Conservation (phyloP, 1,140 invertebrate species). For the Conus betulinus region DNA sequence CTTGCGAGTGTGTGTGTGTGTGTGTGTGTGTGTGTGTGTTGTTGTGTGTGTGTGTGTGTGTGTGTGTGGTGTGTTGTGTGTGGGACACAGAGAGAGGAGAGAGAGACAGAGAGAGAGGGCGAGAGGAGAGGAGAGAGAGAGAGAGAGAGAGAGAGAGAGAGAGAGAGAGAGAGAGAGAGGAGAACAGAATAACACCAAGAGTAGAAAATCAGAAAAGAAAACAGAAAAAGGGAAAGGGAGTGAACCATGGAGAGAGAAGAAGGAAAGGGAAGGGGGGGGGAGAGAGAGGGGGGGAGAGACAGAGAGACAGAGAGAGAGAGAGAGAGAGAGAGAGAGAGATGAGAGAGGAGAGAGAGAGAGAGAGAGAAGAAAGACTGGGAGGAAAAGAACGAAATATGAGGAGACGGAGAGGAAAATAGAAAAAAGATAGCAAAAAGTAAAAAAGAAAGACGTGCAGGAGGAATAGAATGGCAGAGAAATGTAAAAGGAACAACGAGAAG, state of each 20-base stretch:
- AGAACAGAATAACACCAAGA: too few relatives aligned
- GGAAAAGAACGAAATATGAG: background rate
- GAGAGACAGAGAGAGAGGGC: too few relatives aligned
- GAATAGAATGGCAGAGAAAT: background rate
- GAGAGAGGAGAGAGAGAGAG: background rate
- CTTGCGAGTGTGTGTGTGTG: too few relatives aligned
- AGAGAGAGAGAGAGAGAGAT: background rate
- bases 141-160: too few relatives aligned
- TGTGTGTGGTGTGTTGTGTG: too few relatives aligned
- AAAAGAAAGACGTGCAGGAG: background rate
- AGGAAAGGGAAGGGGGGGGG: background rate
- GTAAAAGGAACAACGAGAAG: background rate
- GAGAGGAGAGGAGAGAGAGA: too few relatives aligned
- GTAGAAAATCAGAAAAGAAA: too few relatives aligned
- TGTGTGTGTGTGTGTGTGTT: too few relatives aligned
- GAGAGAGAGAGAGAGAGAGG: too few relatives aligned
- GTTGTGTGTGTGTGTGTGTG: too few relatives aligned
- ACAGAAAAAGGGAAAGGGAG: background rate
- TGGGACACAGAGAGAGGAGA: too few relatives aligned
- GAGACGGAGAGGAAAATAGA: background rate
- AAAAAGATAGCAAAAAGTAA: background rate
- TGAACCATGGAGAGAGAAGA: background rate
- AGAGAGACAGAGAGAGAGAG: background rate
- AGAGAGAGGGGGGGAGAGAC: background rate
- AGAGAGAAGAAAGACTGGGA: background rate